Base-by-base conservation (phyloP, 2,888 invertebrate species). In the Nephrocerus scutellatus region DNA sequence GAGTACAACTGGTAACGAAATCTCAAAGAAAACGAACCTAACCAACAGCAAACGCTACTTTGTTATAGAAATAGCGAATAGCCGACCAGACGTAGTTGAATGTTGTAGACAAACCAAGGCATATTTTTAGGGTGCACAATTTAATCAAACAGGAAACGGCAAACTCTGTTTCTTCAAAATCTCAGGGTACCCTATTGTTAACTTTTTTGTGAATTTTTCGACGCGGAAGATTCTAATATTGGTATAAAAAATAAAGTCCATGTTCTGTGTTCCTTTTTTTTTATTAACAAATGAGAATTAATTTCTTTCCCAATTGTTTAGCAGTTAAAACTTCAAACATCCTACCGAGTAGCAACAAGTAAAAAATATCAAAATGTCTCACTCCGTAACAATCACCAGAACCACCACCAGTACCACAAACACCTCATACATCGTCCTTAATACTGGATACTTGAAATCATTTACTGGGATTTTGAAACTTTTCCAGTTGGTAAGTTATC, bases 301-400 rank as follows among this genome's bases (percentile, higher is more conserved):
- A 30, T 26, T 30, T 12, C 31, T 22, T 28, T 14, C 19, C 13
- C 12, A n/a, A n/a, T n/a, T n/a, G n/a, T n/a, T n/a, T 46, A 49
- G 7, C 41, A 51, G 49, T 38, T n/a, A 21, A 34, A 30, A 34
- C 19, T 20, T 12, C 34, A 41, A 34, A n/a, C 22, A 8, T n/a
- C 28, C 14, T 14, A 19, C 36, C 31, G 41, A 39, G 41, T 24
- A 36, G 20, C 8, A 25, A 9, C 18, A 24, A 28, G 18, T 28
- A 48, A 13, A 21, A 35, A 39, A 44, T 31, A 39, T 19, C 50
- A 78, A 68, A 55, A 90, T 90, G 90, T 89, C 89, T 48, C 89
- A 90, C 70, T 75, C 85, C 22, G 84, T 90, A 52, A 90, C 89
- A 30, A 84, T 90, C 43, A 89, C 88, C 19, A 74, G 86, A 57